phyloP scores from a whole-genome alignment of 1,140 invertebrate genomes.

The Lasaia peninsularis region DNA sequence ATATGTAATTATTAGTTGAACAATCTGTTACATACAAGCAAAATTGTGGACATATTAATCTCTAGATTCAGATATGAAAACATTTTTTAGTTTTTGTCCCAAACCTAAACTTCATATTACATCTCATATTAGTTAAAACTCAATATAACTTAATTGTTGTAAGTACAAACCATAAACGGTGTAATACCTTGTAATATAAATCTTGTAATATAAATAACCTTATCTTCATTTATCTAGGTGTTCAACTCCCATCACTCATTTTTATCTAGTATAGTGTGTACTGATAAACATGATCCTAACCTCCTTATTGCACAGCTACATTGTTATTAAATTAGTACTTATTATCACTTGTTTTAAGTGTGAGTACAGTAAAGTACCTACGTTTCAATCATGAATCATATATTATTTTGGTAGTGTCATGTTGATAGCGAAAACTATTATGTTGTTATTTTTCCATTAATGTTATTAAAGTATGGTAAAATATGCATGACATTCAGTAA shows the following conservation, averaged over 20 bases:
- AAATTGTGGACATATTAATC: too few species aligned
- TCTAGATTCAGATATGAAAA: too few species aligned
- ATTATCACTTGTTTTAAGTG: slow-evolving; percentile 3
- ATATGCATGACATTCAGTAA: slow-evolving; percentile 12
- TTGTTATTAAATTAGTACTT: slow-evolving; percentile 25
- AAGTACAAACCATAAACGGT: background rate
- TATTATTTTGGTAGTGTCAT: background rate
- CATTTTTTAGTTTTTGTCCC: too few species aligned
- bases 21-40: too few species aligned
- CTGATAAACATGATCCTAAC: slow-evolving; percentile 37
- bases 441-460: slow-evolving; percentile 1
- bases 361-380: slow-evolving; percentile 16
- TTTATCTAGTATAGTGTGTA: slow-evolving; percentile 40
- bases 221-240: slow-evolving; percentile 49
- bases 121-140: too few species aligned
- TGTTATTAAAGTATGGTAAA: background rate
- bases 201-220: slow-evolving; percentile 25
- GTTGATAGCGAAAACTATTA: too few species aligned
- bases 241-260: slow-evolving; percentile 49
- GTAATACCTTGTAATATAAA: too few species aligned
- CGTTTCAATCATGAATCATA: slow-evolving; percentile 9
- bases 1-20: too few species aligned
- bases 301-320: slow-evolving; percentile 28
- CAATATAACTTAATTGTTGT: too few species aligned
- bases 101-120: too few species aligned